Conservation (phyloP, 1,140 invertebrate genomes). For the Cephus cinctus region DNA sequence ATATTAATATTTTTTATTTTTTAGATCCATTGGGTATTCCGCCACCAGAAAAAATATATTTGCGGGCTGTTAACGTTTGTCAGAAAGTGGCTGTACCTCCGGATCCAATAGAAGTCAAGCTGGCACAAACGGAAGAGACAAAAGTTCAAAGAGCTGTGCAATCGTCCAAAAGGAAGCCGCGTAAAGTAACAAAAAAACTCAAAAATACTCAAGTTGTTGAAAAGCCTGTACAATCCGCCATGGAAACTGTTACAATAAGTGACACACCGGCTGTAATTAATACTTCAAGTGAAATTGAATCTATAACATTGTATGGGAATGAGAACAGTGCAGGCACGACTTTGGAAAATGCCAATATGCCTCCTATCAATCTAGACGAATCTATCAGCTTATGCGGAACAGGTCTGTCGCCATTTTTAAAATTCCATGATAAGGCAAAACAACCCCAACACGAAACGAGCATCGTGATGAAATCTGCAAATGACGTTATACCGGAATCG, state of each 20-base stretch:
- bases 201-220: too few relatives aligned
- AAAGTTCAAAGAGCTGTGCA: too few relatives aligned
- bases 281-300: slow-evolving; percentile 21
- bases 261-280: slow-evolving; percentile 13
- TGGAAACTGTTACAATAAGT: slow-evolving; percentile 30
- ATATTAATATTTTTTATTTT: neutral
- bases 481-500: slow-evolving; percentile 14
- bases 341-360: slow-evolving; percentile 27
- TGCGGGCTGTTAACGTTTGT: slow-evolving; percentile 30
- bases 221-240: too few relatives aligned
- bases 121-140: neutral
- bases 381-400: slow-evolving; percentile 31
- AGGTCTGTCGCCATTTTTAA: slow-evolving; percentile 46
- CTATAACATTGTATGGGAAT: slow-evolving; percentile 41
- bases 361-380: slow-evolving; percentile 39
- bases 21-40: neutral
- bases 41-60: neutral
- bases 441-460: slow-evolving; percentile 15
- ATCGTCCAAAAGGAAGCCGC: too few relatives aligned
- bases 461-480: slow-evolving; percentile 8
- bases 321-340: slow-evolving; percentile 26
- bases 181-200: too few relatives aligned
- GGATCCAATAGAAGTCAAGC: neutral
- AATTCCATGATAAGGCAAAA: slow-evolving; percentile 34
- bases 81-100: slow-evolving; percentile 13